These are phyloP conservation scores for Gobionotothen gibberifrons DNA, from an alignment of 2,797 vertebrate genomes.

Conservation along the genomic window DNA sequence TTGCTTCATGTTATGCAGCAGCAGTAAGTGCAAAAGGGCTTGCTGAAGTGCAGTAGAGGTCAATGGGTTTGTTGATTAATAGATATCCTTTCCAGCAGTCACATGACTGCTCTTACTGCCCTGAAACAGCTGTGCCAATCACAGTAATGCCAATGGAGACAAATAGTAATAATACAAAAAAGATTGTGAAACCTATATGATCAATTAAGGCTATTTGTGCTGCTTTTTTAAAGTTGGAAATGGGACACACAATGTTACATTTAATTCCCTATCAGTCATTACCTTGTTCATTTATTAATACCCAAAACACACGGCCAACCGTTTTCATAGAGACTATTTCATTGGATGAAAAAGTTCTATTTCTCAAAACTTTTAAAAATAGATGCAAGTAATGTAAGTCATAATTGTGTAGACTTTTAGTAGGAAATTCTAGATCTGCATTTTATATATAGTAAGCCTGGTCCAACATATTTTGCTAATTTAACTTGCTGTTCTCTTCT, in stretches of 20 bases:
- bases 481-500: not conserved
- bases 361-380: not conserved
- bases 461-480: not conserved
- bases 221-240: not conserved
- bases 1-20: not conserved
- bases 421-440: not conserved
- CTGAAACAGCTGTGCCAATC: not conserved
- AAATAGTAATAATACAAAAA: too few species aligned
- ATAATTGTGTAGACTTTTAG: not conserved
- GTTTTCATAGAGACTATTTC: not conserved
- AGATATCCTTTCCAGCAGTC: not conserved
- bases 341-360: not conserved
- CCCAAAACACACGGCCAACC: not conserved
- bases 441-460: too few species aligned
- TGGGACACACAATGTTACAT: not conserved
- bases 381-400: not conserved
- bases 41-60: not conserved
- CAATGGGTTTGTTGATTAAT: constrained; percentile 2
- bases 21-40: not conserved
- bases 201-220: not conserved
- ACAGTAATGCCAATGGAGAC: not conserved
- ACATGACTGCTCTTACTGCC: not conserved
- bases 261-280: too few species aligned
- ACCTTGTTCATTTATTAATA: not conserved
- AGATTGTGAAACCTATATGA: not conserved